Evolutionary conservation across 2,888 invertebrate genomes (phyloP).

Genomic region (Mayetiola destructor): DNA sequence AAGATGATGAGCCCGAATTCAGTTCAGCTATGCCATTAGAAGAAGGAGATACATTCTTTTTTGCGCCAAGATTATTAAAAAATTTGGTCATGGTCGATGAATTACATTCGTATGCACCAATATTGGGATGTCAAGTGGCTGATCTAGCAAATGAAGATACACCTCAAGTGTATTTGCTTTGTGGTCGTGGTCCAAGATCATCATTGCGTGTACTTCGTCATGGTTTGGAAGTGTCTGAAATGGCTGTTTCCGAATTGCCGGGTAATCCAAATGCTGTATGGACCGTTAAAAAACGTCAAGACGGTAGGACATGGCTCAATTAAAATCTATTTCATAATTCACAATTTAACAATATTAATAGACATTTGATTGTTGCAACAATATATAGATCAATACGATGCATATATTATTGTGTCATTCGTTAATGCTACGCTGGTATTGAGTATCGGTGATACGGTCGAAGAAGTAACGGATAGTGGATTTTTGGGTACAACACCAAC

Average conservation of each 20-base stretch:
- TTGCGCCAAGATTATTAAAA: slow-evolving; percentile 81
- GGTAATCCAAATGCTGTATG: slow-evolving; percentile 99
- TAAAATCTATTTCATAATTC: background rate
- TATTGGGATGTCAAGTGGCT: slow-evolving; percentile 78
- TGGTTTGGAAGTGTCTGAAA: slow-evolving; percentile 96
- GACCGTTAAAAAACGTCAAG: slow-evolving; percentile 92
- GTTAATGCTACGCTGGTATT: slow-evolving; percentile 92
- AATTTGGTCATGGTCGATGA: slow-evolving; percentile 96
- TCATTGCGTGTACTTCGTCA: slow-evolving; percentile 85
- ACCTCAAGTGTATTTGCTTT: slow-evolving; percentile 91
- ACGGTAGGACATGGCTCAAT: slow-evolving; percentile 56
- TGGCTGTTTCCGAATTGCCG: slow-evolving; percentile 99
- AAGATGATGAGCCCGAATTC: slow-evolving; percentile 97
- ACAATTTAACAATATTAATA: slow-evolving; percentile 18
- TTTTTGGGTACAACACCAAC: slow-evolving; percentile 98
- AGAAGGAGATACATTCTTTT: slow-evolving; percentile 98
- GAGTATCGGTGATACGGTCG: slow-evolving; percentile 99
- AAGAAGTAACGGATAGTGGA: slow-evolving; percentile 99
- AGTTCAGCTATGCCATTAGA: slow-evolving; percentile 96
- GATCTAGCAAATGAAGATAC: slow-evolving; percentile 97
- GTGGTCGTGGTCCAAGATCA: slow-evolving; percentile 91
- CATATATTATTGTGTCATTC: slow-evolving; percentile 99
- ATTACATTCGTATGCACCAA: slow-evolving; percentile 87
- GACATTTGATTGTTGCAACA: slow-evolving; percentile 28
- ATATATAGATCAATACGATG: slow-evolving; percentile 92